These are phyloP conservation scores for Aporophyla nigra DNA, from an alignment of 2,888 invertebrate species.

Conservation along the genomic window DNA sequence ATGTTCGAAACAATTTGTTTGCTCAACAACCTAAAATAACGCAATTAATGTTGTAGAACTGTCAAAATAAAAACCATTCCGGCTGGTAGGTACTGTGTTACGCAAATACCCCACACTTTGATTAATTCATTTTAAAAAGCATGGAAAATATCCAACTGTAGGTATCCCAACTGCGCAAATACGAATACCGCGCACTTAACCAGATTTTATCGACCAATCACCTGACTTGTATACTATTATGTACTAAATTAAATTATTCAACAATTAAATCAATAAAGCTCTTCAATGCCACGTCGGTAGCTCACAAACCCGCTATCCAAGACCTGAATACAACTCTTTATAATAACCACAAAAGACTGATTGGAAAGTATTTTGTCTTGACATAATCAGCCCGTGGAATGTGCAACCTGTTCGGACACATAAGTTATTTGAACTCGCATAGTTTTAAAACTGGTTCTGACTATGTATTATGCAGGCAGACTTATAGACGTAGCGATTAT, in stretches of 20 bases:
- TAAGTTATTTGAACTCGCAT: slow-evolving; percentile 4
- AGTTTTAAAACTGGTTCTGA: slow-evolving; percentile 26
- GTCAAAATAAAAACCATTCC: too few species aligned
- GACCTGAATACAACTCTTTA: slow-evolving; percentile 14
- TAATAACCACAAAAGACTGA: slow-evolving; percentile 9
- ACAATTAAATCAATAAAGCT: slow-evolving; percentile 15
- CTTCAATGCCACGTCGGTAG: slow-evolving; percentile 24
- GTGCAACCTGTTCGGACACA: slow-evolving; percentile 32
- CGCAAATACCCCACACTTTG: too few species aligned
- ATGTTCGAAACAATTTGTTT: too few species aligned
- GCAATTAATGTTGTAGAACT: too few species aligned
- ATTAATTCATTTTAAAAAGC: too few species aligned
- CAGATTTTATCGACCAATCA: background rate
- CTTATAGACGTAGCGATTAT: background rate
- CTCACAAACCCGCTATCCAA: slow-evolving; percentile 10
- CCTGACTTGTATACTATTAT: background rate
- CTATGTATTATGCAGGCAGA: background rate
- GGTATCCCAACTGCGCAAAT: too few species aligned
- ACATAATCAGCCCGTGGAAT: slow-evolving; percentile 27
- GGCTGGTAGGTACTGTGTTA: too few species aligned
- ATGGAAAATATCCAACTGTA: too few species aligned
- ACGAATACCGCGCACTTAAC: background rate
- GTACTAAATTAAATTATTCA: background rate
- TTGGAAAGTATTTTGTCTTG: slow-evolving; percentile 36
- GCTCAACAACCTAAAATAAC: too few species aligned